phyloP scores from a whole-genome alignment of 2,113 vertebrate genomes.

The Theristicus caerulescens region DNA sequence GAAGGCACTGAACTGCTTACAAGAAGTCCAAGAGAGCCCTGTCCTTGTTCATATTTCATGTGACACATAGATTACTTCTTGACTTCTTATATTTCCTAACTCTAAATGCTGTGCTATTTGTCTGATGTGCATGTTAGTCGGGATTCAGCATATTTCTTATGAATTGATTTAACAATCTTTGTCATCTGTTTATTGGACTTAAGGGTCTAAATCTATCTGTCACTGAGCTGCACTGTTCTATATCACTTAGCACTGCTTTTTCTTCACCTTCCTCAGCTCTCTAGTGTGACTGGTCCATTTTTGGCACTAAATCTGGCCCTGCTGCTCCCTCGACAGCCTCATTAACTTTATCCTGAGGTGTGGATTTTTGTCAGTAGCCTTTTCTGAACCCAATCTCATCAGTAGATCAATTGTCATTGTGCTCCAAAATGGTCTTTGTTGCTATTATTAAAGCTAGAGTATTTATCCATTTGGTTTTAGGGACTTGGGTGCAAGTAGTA shows the following conservation, averaged over 20 bases:
- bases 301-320: conserved; percentile 62
- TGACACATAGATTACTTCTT: background rate
- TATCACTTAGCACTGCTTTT: background rate
- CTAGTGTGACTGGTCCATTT: background rate
- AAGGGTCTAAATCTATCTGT: conserved; percentile 11
- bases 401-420: conserved; percentile 37
- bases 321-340: conserved; percentile 49
- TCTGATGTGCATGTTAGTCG: conserved; percentile 4
- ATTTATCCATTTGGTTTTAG: background rate
- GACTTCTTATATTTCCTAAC: background rate
- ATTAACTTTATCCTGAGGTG: conserved; percentile 65
- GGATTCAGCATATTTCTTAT: conserved; percentile 20
- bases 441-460: background rate
- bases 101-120: background rate
- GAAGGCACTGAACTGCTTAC: background rate
- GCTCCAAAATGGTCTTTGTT: background rate
- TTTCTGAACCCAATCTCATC: conserved; percentile 45
- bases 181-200: background rate
- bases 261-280: background rate
- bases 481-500: background rate
- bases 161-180: conserved; percentile 27
- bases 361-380: conserved; percentile 42
- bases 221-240: background rate
- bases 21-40: background rate
- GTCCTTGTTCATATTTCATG: conserved; percentile 29